Evolutionary conservation across 2,113 vertebrate genomes (phyloP).

Genomic region (Vanacampus margaritifer): DNA sequence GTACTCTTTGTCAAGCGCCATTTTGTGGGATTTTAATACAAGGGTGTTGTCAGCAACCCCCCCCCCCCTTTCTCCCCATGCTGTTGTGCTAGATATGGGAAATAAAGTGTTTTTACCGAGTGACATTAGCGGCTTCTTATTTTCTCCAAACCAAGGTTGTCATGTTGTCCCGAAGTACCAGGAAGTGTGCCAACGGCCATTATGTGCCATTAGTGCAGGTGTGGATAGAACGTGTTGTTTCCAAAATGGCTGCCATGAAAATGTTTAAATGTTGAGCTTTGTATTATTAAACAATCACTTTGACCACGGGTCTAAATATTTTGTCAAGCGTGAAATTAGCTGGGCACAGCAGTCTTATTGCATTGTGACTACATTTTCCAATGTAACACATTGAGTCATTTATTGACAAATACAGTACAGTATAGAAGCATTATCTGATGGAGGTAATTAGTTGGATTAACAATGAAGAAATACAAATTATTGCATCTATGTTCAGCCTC

Average conservation of each 20-base stretch:
- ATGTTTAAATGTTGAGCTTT: neutral
- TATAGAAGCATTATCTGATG: neutral
- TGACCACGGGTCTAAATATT: neutral
- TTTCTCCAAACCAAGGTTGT: neutral
- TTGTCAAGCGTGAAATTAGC: neutral
- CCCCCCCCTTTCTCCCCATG: slow-evolving; percentile 46
- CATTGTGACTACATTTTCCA: neutral
- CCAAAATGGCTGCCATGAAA: neutral
- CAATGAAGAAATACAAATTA: neutral
- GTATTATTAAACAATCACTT: neutral
- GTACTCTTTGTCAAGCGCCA: slow-evolving; percentile 68
- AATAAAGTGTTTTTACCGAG: neutral
- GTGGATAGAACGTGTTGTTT: neutral
- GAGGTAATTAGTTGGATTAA: neutral
- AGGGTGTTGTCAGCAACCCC: slow-evolving; percentile 59
- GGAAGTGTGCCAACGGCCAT: neutral
- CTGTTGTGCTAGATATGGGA: too few relatives aligned
- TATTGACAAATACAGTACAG: neutral
- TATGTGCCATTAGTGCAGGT: neutral
- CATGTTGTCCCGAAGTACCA: neutral
- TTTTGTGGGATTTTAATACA: slow-evolving; percentile 65
- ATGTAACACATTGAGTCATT: neutral
- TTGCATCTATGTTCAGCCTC: slow-evolving; percentile 11
- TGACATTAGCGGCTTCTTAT: neutral
- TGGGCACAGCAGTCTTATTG: neutral